These are phyloP conservation scores for Argyra leucocephala DNA, from an alignment of 2,888 invertebrate genomes.

Conservation along the genomic window DNA sequence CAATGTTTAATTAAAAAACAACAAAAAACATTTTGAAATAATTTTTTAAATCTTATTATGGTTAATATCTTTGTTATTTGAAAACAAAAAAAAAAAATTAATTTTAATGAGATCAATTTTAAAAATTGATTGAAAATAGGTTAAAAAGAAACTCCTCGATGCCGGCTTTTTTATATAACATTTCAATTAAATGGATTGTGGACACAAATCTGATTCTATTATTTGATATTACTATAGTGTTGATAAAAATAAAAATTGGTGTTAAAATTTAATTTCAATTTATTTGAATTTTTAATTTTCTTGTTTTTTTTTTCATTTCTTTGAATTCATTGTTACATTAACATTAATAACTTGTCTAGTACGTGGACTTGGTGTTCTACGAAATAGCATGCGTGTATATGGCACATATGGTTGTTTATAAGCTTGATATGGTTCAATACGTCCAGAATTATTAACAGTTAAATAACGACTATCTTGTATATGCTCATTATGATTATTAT, in stretches of 20 bases:
- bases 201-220: too few relatives aligned
- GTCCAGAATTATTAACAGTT: not conserved
- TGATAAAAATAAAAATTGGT: too few relatives aligned
- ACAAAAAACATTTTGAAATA: not conserved
- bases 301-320: slow-evolving; percentile 12
- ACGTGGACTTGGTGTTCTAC: slow-evolving; percentile 18
- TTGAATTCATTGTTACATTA: slow-evolving; percentile 19
- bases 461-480: slow-evolving; percentile 4
- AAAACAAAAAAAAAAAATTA: too few relatives aligned
- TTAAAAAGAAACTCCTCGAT: not conserved
- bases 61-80: not conserved
- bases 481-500: not conserved
- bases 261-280: too few relatives aligned
- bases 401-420: not conserved
- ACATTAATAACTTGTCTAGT: slow-evolving; percentile 21
- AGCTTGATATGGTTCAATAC: slow-evolving; percentile 4
- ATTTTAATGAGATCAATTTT: not conserved
- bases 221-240: too few relatives aligned
- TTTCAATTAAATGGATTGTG: too few relatives aligned
- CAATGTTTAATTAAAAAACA: not conserved
- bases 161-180: too few relatives aligned
- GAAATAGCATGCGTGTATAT: not conserved
- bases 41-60: not conserved
- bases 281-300: too few relatives aligned
- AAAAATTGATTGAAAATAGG: not conserved